Conservation (phyloP, 2,797 vertebrate species). For the Percopsis omiscomaycus region DNA sequence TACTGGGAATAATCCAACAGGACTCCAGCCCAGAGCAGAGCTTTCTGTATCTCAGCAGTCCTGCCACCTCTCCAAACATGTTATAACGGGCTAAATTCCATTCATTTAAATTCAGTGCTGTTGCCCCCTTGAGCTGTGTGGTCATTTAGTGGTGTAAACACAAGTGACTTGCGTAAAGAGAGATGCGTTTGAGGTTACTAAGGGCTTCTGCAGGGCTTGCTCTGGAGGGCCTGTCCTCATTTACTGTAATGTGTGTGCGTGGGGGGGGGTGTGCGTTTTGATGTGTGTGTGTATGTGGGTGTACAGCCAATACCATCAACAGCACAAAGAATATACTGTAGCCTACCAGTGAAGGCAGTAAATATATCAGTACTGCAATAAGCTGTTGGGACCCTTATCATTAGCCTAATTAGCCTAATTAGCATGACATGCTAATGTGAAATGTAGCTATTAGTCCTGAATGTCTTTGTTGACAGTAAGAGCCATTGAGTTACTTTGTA, state of each 20-base stretch:
- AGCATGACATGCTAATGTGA: no score
- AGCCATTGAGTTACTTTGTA: no score
- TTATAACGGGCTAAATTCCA: conserved; percentile 11
- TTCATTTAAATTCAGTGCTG: conserved; percentile 30
- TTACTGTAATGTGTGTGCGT: background rate
- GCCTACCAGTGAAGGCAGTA: background rate
- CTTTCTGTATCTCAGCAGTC: background rate
- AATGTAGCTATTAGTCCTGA: no score
- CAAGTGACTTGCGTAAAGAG: conserved; percentile 38
- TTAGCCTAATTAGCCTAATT: no score
- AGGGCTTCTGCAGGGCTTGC: background rate
- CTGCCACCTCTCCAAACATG: background rate
- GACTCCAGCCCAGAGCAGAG: background rate
- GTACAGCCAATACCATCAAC: background rate
- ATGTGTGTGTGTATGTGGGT: background rate
- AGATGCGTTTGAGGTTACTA: conserved; percentile 7
- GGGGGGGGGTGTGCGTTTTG: background rate
- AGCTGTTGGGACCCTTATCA: no score
- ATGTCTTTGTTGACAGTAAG: no score
- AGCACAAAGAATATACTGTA: background rate
- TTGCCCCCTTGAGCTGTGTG: conserved; percentile 21
- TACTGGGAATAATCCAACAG: no score
- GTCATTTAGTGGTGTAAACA: conserved; percentile 42
- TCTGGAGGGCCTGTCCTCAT: conserved; percentile 15
- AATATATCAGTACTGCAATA: background rate